Evolutionary conservation across 1,140 invertebrate species (phyloP), one percentile per base, ranked within the genome.

Genomic region (Ceratoteleas bidentatus): DNA sequence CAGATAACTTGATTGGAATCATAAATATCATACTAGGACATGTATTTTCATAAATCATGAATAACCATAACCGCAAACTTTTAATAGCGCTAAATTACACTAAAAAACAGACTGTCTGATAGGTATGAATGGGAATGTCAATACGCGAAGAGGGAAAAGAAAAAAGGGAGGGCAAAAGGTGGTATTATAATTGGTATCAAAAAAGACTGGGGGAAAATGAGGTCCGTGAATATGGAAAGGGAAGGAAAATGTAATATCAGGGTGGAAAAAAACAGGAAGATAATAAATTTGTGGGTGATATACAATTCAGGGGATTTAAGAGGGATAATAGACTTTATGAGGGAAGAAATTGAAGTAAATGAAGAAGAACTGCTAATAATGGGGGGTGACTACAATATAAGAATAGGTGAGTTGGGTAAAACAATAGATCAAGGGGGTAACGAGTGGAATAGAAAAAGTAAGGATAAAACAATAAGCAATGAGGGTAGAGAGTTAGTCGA

Each of bases 151-250:
- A 52, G 50, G 50, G 50, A 52, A 52, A 52, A 52, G 6, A 54
- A 16, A n/a, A 54, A 13, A n/a, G 52, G 52, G 6, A 52, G 49
- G 24, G 49, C 49, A 24, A 52, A 52, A 52, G 15, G 49, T 6
- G 49, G 49, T 7, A 54, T 54, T 5, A n/a, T 54, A 54, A 54
- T 34, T 3, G 52, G 52, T 2, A 8, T 54, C n/a, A 54, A 54
- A 33, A 54, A 34, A 54, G 32, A n/a, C 0, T 54, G 50, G 50
- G 50, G 9, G 6, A 16, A 33, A n/a, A 54, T n/a, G 3, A 34
- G 10, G 10, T 9, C 0, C 33, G 6, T 13, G 16, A 54, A 54
- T n/a, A 54, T 34, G 15, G 13, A n/a, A n/a, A n/a, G n/a, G 11
- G 34, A 34, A 8, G 52, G 32, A 34, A 10, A 34, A 34, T 34